phyloP scores from a whole-genome alignment of 2,888 invertebrate species.

The Oscheius sp. region DNA sequence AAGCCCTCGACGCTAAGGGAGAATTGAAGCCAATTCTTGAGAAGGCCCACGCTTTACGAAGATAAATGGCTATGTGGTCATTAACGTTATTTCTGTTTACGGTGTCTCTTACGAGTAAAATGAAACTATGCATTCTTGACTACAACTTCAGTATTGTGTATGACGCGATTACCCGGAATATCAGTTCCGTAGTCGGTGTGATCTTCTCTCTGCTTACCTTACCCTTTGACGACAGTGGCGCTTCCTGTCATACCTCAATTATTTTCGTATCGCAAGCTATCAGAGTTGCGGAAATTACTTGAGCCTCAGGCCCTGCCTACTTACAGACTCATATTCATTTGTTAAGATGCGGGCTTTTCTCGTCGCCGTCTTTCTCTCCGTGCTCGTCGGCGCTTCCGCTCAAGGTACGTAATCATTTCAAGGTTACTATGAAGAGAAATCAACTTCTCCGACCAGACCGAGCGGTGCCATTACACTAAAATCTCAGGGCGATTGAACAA shows the following conservation, averaged over 20 bases:
- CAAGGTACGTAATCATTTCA: slow-evolving; percentile 8
- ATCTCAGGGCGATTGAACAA: not conserved
- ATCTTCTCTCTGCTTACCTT: not conserved
- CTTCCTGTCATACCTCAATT: slow-evolving; percentile 21
- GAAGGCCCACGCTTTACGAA: slow-evolving; percentile 46
- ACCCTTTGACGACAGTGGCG: slow-evolving; percentile 11
- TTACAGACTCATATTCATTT: slow-evolving; percentile 4
- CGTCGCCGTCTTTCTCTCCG: not conserved
- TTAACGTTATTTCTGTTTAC: not conserved
- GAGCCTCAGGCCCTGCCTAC: slow-evolving; percentile 7
- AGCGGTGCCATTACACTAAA: not conserved
- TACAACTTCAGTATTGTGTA: not conserved
- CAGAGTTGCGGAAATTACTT: slow-evolving; percentile 16
- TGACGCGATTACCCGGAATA: not conserved
- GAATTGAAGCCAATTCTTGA: slow-evolving; percentile 45
- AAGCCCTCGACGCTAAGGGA: slow-evolving; percentile 44
- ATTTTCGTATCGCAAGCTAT: slow-evolving; percentile 7
- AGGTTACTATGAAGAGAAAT: not conserved
- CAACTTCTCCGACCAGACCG: not conserved
- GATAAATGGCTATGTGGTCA: slow-evolving; percentile 2
- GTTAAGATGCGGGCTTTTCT: slow-evolving; percentile 20
- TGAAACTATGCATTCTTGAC: not conserved
- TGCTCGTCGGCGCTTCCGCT: not conserved
- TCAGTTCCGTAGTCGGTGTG: not conserved
- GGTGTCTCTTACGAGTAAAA: slow-evolving; percentile 3